Evolutionary conservation across 2,888 invertebrate species (phyloP).

Genomic region (Thymelicus lineola): DNA sequence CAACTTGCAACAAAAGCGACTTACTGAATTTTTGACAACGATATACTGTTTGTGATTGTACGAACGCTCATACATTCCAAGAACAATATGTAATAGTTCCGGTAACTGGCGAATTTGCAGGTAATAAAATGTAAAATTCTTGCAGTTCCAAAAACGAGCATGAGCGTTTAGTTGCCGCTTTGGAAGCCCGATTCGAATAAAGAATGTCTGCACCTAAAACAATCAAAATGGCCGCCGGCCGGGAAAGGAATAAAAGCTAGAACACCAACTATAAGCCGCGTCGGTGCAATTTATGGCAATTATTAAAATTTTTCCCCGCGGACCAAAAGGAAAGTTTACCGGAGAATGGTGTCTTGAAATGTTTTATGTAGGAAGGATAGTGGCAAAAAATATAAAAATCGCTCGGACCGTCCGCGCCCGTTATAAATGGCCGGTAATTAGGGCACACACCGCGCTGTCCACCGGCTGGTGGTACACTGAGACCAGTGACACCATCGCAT

Average conservation of each 20-base stretch:
- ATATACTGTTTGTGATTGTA: too few species aligned
- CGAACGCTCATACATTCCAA: too few species aligned
- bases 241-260: constrained; percentile 32
- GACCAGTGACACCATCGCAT: constrained; percentile 47
- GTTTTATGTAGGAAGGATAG: constrained; percentile 59
- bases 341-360: constrained; percentile 65
- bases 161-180: constrained; percentile 17
- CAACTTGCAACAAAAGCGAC: too few species aligned
- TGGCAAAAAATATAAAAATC: constrained; percentile 72
- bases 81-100: constrained; percentile 5
- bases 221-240: constrained; percentile 27
- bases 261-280: constrained; percentile 44
- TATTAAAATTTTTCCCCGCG: constrained; percentile 49
- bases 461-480: constrained; percentile 49
- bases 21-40: too few species aligned
- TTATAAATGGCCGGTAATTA: constrained; percentile 81
- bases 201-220: constrained; percentile 35
- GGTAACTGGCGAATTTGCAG: constrained; percentile 11
- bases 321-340: constrained; percentile 53
- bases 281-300: constrained; percentile 52
- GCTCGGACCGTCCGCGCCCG: constrained; percentile 68
- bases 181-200: constrained; percentile 33
- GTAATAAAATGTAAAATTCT: constrained; percentile 36
- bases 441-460: constrained; percentile 57
- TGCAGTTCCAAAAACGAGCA: constrained; percentile 28